Conservation (phyloP, 1,140 invertebrate genomes). For the Diabrotica virgifera region DNA sequence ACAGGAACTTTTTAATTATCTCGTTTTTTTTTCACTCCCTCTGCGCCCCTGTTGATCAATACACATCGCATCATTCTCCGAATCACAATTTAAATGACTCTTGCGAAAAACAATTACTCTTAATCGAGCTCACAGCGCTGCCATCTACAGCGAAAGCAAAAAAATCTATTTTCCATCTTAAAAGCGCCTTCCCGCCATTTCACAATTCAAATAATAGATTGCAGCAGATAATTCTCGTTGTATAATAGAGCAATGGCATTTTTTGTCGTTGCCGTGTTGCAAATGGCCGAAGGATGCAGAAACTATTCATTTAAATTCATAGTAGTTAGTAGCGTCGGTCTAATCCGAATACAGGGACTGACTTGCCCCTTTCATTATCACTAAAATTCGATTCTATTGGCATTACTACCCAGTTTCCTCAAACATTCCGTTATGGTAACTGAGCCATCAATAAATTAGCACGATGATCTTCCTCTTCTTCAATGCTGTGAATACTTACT, state of each 20-base stretch:
- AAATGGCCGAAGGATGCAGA: not conserved
- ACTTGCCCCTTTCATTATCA: not conserved
- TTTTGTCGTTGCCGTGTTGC: not conserved
- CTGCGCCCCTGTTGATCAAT: not conserved
- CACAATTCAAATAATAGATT: constrained; percentile 2
- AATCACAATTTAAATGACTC: not conserved
- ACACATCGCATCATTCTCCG: not conserved
- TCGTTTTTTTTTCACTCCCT: not conserved
- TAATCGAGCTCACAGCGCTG: constrained; percentile 4
- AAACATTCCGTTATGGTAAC: too few species aligned
- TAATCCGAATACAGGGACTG: not conserved
- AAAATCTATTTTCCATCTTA: not conserved
- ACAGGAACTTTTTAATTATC: too few species aligned
- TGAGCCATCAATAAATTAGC: too few species aligned
- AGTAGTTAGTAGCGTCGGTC: not conserved
- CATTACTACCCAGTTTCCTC: too few species aligned
- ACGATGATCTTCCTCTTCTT: too few species aligned
- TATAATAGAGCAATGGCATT: constrained; percentile 13
- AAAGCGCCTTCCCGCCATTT: not conserved
- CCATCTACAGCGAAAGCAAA: constrained; percentile 4
- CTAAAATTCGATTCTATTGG: too few species aligned
- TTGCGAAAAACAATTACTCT: constrained; percentile 6
- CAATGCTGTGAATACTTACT: too few species aligned
- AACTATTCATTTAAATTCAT: not conserved
- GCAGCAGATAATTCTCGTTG: constrained; percentile 6